These are phyloP conservation scores for Artemia sinica DNA, from an alignment of 2,888 invertebrate species.

Conservation along the genomic window DNA sequence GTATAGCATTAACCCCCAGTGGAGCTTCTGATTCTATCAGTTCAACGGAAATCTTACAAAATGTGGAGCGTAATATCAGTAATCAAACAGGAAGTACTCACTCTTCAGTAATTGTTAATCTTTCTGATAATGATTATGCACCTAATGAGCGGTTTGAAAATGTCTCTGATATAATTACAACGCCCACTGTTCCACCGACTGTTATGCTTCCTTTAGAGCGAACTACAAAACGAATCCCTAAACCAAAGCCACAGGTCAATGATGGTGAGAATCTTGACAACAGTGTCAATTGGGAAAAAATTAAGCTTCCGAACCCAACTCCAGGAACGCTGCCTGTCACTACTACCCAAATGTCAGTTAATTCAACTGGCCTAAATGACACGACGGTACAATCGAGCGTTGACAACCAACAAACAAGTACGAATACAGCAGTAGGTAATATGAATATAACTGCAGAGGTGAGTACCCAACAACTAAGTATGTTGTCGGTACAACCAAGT, in stretches of 20 bases:
- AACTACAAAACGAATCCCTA: slow-evolving; percentile 22
- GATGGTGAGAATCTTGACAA: slow-evolving; percentile 23
- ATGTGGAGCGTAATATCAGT: too few species aligned
- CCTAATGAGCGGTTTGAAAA: too few species aligned
- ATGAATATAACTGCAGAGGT: too few species aligned
- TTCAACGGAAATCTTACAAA: too few species aligned
- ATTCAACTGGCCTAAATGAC: neutral
- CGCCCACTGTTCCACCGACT: too few species aligned
- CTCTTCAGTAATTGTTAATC: too few species aligned
- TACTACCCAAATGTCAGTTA: neutral
- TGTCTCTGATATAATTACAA: too few species aligned
- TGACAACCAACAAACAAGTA: neutral
- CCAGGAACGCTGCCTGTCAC: neutral
- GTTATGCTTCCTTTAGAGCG: neutral
- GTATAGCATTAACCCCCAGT: too few species aligned
- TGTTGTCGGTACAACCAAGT: neutral
- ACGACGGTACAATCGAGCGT: neutral
- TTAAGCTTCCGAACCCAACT: slow-evolving; percentile 17
- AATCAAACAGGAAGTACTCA: too few species aligned
- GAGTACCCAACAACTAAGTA: neutral
- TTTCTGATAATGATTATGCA: too few species aligned
- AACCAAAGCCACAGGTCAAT: slow-evolving; percentile 25
- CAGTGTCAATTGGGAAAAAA: slow-evolving; percentile 23
- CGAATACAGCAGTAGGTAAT: too few species aligned
- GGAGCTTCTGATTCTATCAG: too few species aligned